These are phyloP conservation scores for Tiphia femorata DNA, from an alignment of 2,888 invertebrate species.

Conservation along the genomic window DNA sequence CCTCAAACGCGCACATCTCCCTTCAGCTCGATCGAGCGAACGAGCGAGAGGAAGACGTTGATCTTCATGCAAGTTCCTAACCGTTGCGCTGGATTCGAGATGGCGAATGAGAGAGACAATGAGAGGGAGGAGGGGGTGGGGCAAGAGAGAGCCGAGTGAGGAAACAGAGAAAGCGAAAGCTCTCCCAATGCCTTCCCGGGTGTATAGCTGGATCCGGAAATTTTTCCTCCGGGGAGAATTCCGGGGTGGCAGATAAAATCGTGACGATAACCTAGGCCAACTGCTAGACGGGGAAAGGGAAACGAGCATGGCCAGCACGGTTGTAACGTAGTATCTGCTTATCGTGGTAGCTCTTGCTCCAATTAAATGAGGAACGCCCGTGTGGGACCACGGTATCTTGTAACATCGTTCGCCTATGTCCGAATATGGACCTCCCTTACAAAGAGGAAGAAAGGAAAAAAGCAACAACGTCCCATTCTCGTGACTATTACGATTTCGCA, in stretches of 20 bases:
- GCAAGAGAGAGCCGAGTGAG: background rate
- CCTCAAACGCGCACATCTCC: background rate
- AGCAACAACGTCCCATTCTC: too few relatives aligned
- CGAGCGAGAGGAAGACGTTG: slow-evolving; percentile 1
- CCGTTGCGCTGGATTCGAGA: background rate
- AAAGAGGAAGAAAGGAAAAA: too few relatives aligned
- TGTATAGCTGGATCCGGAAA: slow-evolving; percentile 31
- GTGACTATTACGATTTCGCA: too few relatives aligned
- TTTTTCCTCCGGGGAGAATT: slow-evolving; percentile 41
- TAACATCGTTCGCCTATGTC: too few relatives aligned
- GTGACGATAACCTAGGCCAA: slow-evolving; percentile 31
- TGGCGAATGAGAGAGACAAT: background rate
- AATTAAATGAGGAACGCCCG: too few relatives aligned
- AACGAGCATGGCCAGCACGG: too few relatives aligned
- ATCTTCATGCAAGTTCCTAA: slow-evolving; percentile 3
- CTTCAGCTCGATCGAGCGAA: slow-evolving; percentile 4
- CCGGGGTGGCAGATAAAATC: slow-evolving; percentile 35
- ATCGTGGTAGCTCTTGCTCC: too few relatives aligned
- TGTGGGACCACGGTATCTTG: too few relatives aligned
- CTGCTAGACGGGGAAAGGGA: too few relatives aligned
- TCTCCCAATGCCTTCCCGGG: slow-evolving; percentile 7
- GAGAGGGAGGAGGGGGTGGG: slow-evolving; percentile 1
- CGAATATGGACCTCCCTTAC: too few relatives aligned
- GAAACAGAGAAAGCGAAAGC: slow-evolving; percentile 51
- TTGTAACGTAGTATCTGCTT: too few relatives aligned